Conservation (phyloP, 2,113 vertebrate genomes). For the Phylloscopus whistleri region DNA sequence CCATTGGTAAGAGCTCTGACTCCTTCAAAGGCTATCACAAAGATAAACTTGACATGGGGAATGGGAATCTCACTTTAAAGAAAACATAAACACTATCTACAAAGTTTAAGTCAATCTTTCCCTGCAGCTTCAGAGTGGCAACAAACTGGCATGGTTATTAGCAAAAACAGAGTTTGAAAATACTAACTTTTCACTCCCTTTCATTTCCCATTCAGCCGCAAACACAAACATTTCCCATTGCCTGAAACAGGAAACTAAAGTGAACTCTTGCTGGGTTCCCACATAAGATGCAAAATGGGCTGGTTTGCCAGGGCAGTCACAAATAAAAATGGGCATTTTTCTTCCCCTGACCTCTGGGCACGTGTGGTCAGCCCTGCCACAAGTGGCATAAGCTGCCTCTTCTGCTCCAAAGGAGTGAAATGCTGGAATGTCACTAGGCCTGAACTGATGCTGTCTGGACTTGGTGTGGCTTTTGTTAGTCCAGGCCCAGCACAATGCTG, state of each 20-base stretch:
- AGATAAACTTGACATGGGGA: constrained; percentile 63
- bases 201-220: neutral
- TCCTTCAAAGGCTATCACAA: constrained; percentile 57
- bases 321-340: neutral
- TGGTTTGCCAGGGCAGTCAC: neutral
- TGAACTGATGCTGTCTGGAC: neutral
- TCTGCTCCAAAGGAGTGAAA: neutral
- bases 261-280: neutral
- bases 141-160: neutral
- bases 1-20: constrained; percentile 34
- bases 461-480: neutral
- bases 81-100: neutral
- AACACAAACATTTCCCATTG: neutral
- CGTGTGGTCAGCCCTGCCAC: accelerated
- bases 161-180: neutral
- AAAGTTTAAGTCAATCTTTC: neutral
- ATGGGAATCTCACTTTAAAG: constrained; percentile 11
- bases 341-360: no score
- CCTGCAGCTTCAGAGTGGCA: neutral
- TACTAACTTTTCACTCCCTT: neutral
- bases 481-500: neutral
- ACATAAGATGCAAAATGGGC: no score
- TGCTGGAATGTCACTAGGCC: neutral
- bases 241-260: neutral
- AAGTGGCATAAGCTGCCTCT: neutral